Evolutionary conservation across 2,888 invertebrate species (phyloP).

Genomic region (Scaptomyza polygonia): DNA sequence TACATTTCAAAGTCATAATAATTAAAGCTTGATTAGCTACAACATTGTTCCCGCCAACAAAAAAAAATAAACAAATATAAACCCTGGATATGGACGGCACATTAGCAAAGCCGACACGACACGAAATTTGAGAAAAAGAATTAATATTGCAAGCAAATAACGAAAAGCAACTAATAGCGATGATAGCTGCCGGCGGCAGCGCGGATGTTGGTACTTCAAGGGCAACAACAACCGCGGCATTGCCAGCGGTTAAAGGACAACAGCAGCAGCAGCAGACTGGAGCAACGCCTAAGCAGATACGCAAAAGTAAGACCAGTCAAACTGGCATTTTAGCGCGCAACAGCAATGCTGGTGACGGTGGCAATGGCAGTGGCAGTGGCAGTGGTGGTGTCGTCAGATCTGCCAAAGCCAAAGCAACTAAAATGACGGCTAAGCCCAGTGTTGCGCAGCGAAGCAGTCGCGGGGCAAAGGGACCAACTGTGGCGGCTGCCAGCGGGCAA

Average conservation of each 20-base stretch:
- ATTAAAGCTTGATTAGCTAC: background rate
- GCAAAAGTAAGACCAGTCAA: slow-evolving; percentile 48
- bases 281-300: slow-evolving; percentile 65
- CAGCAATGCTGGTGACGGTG: slow-evolving; percentile 26
- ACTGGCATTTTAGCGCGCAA: slow-evolving; percentile 42
- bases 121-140: background rate
- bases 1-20: background rate
- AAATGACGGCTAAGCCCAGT: slow-evolving; percentile 19
- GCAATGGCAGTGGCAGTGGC: too few relatives aligned
- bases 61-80: too few relatives aligned
- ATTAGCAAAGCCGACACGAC: slow-evolving; percentile 1
- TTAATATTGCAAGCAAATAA: slow-evolving; percentile 1
- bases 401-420: slow-evolving; percentile 28
- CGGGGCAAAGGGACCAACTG: slow-evolving; percentile 9
- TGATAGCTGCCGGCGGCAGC: slow-evolving; percentile 40
- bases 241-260: slow-evolving; percentile 38
- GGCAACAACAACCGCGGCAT: slow-evolving; percentile 14
- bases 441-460: slow-evolving; percentile 17
- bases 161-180: slow-evolving; percentile 16
- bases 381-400: slow-evolving; percentile 16
- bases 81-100: slow-evolving; percentile 26
- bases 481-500: slow-evolving; percentile 45
- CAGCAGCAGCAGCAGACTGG: slow-evolving; percentile 52
- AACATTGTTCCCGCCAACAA: background rate
- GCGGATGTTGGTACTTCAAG: slow-evolving; percentile 27